These are phyloP conservation scores for Diaphora mendica DNA, from an alignment of 2,888 invertebrate species.

Conservation along the genomic window DNA sequence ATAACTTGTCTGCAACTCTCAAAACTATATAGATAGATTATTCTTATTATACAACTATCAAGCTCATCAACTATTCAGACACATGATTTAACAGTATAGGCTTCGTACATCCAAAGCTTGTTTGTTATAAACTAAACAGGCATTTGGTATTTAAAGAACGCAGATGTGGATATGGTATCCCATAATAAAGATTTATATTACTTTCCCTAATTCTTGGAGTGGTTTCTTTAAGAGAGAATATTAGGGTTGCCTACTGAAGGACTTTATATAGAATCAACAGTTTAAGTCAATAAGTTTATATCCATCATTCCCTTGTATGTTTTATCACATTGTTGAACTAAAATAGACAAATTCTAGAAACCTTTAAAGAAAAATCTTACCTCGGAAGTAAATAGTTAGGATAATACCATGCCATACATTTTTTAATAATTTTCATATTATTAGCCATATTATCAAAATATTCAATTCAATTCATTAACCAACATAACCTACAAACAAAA, in stretches of 20 bases:
- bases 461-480: not conserved
- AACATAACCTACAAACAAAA: slow-evolving; percentile 10
- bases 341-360: not conserved
- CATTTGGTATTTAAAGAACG: too few species aligned
- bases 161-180: too few species aligned
- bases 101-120: too few species aligned
- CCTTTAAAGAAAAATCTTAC: slow-evolving; percentile 21
- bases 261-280: not conserved
- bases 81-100: too few species aligned
- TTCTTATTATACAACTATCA: too few species aligned
- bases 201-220: too few species aligned
- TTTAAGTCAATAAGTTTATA: not conserved
- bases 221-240: not conserved
- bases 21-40: too few species aligned
- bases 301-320: not conserved
- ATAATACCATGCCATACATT: slow-evolving; percentile 33
- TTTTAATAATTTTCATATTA: slow-evolving; percentile 49
- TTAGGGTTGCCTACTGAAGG: not conserved
- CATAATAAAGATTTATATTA: too few species aligned
- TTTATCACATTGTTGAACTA: not conserved
- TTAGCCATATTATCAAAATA: slow-evolving; percentile 43
- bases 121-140: too few species aligned
- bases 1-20: too few species aligned
- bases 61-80: too few species aligned
- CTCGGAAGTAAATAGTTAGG: slow-evolving; percentile 24